Conservation (phyloP, 2,797 vertebrate genomes). For the Lacerta agilis region DNA sequence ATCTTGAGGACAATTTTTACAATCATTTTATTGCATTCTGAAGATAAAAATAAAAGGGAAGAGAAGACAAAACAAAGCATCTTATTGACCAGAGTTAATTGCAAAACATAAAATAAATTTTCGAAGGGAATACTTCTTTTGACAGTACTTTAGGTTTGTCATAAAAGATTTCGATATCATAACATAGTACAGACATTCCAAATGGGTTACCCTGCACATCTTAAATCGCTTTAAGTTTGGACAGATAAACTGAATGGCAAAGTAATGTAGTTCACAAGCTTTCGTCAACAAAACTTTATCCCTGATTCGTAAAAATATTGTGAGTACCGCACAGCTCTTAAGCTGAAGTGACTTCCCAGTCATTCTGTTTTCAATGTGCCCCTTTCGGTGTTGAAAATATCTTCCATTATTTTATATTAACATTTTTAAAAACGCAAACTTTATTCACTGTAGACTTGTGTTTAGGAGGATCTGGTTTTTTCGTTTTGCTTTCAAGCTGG, state of each 20-base stretch:
- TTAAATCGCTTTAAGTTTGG: not conserved
- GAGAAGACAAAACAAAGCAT: too few relatives aligned
- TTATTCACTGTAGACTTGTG: not conserved
- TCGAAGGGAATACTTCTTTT: constrained; percentile 36
- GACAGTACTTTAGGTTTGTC: not conserved
- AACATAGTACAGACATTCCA: not conserved
- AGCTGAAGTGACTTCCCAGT: not conserved
- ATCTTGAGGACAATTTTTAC: not conserved
- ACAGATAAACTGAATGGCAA: not conserved
- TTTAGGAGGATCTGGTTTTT: constrained; percentile 4
- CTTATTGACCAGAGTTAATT: not conserved
- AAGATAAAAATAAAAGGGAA: too few relatives aligned
- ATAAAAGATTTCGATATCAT: not conserved
- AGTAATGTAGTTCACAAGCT: not conserved
- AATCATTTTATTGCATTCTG: too few relatives aligned
- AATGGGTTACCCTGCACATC: not conserved
- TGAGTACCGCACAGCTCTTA: not conserved
- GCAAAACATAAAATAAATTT: constrained; percentile 3
- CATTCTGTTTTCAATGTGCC: not conserved
- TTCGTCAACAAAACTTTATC: not conserved
- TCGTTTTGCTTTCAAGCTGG: not conserved
- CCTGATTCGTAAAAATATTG: not conserved
- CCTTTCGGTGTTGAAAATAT: not conserved
- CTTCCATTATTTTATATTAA: not conserved
- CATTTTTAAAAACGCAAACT: not conserved